Evolutionary conservation across 2,113 vertebrate genomes (phyloP).

Genomic region (Carettochelys insculpta): DNA sequence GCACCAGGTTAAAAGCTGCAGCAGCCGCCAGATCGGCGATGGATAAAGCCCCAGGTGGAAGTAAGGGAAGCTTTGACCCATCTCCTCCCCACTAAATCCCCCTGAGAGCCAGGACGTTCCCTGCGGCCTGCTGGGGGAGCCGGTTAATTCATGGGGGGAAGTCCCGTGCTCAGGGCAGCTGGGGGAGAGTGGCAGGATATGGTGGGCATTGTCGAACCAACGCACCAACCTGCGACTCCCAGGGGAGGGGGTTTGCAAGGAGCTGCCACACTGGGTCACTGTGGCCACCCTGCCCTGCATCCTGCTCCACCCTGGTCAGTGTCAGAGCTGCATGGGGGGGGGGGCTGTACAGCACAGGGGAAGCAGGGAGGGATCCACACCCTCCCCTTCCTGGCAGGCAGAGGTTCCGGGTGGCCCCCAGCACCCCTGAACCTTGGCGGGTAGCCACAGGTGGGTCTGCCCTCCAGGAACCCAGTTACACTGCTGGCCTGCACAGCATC

Average conservation of each 20-base stretch:
- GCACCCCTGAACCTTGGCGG: not conserved
- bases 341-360: not conserved
- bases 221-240: too few species aligned
- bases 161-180: too few species aligned
- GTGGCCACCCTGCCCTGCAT: not conserved
- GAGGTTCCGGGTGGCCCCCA: not conserved
- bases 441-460: not conserved
- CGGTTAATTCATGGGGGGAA: not conserved
- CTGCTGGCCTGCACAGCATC: not conserved
- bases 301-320: not conserved
- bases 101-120: not conserved
- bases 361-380: not conserved
- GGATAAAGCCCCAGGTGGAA: not conserved
- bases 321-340: not conserved
- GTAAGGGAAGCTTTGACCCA: not conserved
- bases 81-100: not conserved
- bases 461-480: not conserved
- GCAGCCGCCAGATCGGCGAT: not conserved
- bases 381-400: not conserved
- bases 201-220: not conserved
- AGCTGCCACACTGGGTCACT: not conserved
- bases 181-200: not conserved
- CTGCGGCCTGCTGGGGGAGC: not conserved
- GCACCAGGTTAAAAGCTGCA: not conserved
- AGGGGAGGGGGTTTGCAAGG: not conserved